These are phyloP conservation scores for Lithodes maja DNA, from an alignment of 2,888 invertebrate species.

Conservation along the genomic window DNA sequence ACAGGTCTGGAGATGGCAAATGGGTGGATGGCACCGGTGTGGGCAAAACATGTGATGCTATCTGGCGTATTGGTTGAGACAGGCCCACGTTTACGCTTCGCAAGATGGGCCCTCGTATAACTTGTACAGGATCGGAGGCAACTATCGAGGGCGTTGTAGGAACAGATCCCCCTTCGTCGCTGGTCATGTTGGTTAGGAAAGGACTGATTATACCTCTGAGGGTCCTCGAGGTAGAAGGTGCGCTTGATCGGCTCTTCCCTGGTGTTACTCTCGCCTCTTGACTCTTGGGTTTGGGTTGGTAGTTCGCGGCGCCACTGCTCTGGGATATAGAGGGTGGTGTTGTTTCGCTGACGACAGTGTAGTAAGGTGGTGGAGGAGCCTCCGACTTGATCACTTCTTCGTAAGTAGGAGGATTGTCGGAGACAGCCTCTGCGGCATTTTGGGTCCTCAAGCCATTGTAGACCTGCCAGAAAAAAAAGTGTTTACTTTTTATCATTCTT, in stretches of 20 bases:
- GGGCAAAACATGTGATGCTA: too few relatives aligned
- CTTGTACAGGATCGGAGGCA: neutral
- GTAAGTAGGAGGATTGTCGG: conserved; percentile 39
- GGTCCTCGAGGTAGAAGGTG: neutral
- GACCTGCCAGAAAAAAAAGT: neutral
- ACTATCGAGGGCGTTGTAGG: neutral
- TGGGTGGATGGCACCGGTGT: neutral
- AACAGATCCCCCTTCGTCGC: neutral
- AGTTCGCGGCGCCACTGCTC: neutral
- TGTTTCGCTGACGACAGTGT: conserved; percentile 38
- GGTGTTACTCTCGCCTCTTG: neutral
- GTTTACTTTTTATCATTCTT: too few relatives aligned
- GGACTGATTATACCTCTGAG: conserved; percentile 19
- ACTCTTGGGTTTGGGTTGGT: neutral
- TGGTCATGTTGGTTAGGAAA: conserved; percentile 30
- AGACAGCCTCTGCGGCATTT: neutral
- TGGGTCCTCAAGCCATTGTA: neutral
- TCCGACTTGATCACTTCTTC: conserved; percentile 50
- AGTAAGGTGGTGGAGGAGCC: conserved; percentile 50
- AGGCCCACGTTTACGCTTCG: neutral
- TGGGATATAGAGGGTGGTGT: neutral
- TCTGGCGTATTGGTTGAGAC: too few relatives aligned
- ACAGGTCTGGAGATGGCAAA: neutral
- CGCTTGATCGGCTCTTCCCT: neutral
- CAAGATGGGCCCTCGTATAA: neutral